phyloP scores from a whole-genome alignment of 2,113 vertebrate genomes.

The Mormoops blainvillei region DNA sequence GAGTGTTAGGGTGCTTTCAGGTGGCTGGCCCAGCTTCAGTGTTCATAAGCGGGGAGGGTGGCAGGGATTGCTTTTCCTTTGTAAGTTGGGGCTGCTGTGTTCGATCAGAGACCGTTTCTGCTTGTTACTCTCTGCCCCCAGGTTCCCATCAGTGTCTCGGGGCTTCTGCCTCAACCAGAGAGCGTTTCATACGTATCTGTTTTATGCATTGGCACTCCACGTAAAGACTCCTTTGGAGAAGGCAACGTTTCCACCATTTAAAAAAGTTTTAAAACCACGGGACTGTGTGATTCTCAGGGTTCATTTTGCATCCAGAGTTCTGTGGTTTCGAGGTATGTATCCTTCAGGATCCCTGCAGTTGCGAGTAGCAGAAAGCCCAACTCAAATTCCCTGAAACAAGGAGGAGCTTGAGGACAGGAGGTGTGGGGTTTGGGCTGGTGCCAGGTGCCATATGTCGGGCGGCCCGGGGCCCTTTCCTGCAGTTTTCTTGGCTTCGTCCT shows the following conservation, averaged over 20 bases:
- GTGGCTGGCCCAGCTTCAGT: neutral
- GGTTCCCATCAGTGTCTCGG: neutral
- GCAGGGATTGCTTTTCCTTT: neutral
- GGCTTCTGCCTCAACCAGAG: neutral
- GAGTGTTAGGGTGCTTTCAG: fast-evolving
- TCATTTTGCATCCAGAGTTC: neutral
- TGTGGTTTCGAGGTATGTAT: neutral
- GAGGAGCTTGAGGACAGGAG: neutral
- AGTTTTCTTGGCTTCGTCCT: neutral
- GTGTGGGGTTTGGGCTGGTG: neutral
- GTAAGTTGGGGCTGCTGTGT: neutral
- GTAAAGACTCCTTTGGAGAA: neutral
- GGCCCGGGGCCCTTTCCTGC: neutral
- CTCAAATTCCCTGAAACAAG: neutral
- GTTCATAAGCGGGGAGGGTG: fast-evolving
- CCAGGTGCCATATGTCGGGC: neutral
- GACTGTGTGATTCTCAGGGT: neutral
- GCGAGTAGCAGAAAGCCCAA: neutral
- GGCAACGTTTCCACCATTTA: neutral
- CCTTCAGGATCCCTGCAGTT: neutral
- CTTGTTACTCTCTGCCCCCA: neutral
- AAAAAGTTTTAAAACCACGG: neutral
- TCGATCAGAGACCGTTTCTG: neutral
- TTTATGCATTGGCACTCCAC: neutral
- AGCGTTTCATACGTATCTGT: neutral